Conservation (phyloP, 2,888 invertebrate genomes). For the Aproaerema taeniolella region DNA sequence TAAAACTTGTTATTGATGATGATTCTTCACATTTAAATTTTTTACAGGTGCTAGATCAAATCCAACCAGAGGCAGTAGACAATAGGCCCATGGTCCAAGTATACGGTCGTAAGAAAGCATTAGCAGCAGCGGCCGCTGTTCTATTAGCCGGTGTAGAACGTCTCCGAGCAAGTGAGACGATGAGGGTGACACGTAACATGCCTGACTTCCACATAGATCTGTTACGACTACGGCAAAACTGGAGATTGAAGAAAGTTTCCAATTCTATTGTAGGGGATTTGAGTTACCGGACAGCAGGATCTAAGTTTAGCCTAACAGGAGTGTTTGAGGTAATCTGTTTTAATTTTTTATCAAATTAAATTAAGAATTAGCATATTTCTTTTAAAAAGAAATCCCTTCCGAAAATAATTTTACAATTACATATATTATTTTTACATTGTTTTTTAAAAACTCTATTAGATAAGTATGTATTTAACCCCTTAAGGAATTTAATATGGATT, state of each 20-base stretch:
- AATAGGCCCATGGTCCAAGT: slow-evolving; percentile 92
- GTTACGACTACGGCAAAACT: slow-evolving; percentile 91
- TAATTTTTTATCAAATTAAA: neutral
- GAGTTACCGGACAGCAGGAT: slow-evolving; percentile 96
- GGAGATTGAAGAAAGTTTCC: slow-evolving; percentile 97
- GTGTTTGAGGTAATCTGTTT: slow-evolving; percentile 88
- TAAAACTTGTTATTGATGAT: too few relatives aligned
- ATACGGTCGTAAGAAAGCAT: slow-evolving; percentile 94
- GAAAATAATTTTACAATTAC: neutral
- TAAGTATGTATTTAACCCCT: too few relatives aligned
- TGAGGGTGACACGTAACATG: slow-evolving; percentile 83
- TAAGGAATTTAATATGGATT: too few relatives aligned
- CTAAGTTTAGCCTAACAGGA: slow-evolving; percentile 94
- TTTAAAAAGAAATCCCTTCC: neutral
- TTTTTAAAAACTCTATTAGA: too few relatives aligned
- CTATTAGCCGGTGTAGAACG: slow-evolving; percentile 92
- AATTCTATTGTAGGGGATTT: slow-evolving; percentile 97
- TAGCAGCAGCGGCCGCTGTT: slow-evolving; percentile 91
- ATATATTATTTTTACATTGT: neutral
- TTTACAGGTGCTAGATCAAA: slow-evolving; percentile 85
- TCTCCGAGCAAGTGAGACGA: slow-evolving; percentile 87
- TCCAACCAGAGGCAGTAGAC: slow-evolving; percentile 89
- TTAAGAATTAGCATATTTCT: too few relatives aligned
- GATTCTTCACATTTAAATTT: neutral
- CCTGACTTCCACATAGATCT: slow-evolving; percentile 96